A percentile compares a stretch with the other conserved stretches of the same genome.
Conservation (phyloP, 2,113 vertebrate genomes). For the Miniopterus natalensis region DNA sequence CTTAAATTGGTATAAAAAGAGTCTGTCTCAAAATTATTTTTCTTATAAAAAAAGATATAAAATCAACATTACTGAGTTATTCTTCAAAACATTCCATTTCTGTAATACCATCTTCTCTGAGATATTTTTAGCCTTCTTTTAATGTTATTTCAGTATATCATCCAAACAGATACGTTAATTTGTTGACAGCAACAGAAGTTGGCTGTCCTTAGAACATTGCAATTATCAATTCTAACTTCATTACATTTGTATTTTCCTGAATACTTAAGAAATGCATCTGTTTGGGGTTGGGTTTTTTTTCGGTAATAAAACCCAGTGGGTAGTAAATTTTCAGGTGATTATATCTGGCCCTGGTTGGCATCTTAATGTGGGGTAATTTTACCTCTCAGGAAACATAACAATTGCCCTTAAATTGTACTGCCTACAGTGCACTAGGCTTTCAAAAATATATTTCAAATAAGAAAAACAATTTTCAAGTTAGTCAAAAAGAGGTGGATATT, state of each 20-base stretch:
- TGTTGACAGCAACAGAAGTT: neutral
- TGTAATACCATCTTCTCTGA: neutral
- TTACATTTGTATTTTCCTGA: constrained; percentile 53
- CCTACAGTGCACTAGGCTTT: neutral
- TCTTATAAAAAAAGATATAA: neutral
- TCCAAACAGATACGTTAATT: neutral
- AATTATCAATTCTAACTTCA: constrained; percentile 34
- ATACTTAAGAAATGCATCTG: constrained; percentile 28
- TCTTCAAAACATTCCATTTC: neutral
- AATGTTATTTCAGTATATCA: neutral
- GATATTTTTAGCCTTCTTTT: neutral
- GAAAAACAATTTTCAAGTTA: constrained; percentile 48
- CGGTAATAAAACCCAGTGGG: constrained; percentile 47
- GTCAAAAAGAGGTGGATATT: constrained; percentile 25
- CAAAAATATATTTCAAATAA: constrained; percentile 34
- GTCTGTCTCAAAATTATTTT: constrained; percentile 5
- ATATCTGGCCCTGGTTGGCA: neutral
- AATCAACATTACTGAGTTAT: neutral
- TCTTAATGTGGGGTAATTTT: constrained; percentile 58
- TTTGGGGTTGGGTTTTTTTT: neutral
- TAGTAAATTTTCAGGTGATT: constrained; percentile 63
- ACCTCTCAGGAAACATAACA: neutral
- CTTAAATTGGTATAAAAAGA: neutral
- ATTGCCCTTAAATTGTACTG: constrained; percentile 22
- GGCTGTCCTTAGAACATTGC: neutral